Evolutionary conservation across 2,888 invertebrate genomes (phyloP).

Genomic region (Drosophila villosipedis): DNA sequence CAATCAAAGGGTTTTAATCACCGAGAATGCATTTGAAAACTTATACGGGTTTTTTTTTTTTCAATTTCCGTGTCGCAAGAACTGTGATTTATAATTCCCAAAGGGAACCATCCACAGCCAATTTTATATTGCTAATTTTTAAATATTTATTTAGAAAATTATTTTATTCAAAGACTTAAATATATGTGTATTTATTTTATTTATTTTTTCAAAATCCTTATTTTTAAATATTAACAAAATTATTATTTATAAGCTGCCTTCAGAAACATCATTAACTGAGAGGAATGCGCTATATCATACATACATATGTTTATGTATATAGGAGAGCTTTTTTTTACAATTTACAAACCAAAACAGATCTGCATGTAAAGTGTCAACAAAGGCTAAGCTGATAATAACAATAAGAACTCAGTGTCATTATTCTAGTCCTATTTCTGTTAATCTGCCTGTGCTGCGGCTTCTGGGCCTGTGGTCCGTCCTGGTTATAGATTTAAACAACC

Average conservation of each 20-base stretch:
- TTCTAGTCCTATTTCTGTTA: background rate
- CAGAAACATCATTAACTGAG: background rate
- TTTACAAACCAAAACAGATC: background rate
- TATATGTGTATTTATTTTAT: no score
- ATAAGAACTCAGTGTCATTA: background rate
- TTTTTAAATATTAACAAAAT: background rate
- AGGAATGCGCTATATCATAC: background rate
- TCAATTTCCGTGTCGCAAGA: background rate
- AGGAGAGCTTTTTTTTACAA: background rate
- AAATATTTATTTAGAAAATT: background rate
- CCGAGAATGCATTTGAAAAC: background rate
- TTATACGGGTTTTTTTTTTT: background rate
- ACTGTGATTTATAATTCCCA: background rate
- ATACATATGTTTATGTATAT: background rate
- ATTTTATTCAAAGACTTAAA: background rate
- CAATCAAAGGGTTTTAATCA: background rate
- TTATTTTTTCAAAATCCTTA: background rate
- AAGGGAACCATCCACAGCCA: background rate
- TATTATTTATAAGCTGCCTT: background rate
- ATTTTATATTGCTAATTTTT: no score
- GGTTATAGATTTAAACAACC: constrained; percentile 60
- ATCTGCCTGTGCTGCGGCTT: background rate
- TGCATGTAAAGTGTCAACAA: background rate
- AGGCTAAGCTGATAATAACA: background rate
- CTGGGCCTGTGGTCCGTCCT: background rate